These are phyloP conservation scores for Rapana venosa DNA, from an alignment of 2,888 invertebrate species.

Conservation along the genomic window DNA sequence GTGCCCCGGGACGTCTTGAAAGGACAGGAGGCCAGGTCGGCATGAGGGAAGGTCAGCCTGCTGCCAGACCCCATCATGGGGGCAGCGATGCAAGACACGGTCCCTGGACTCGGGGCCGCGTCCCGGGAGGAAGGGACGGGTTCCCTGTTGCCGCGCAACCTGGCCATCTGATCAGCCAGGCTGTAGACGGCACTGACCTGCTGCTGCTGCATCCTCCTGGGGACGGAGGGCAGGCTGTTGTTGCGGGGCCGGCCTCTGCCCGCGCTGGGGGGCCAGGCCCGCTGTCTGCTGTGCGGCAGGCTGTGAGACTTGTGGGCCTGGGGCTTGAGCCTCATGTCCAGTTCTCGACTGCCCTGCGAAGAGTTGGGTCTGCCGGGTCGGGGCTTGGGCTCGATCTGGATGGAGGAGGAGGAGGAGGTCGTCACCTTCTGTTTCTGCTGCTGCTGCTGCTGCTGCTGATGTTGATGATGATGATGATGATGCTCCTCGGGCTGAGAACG, in stretches of 20 bases:
- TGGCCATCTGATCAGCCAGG: conserved; percentile 53
- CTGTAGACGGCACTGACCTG: conserved; percentile 43
- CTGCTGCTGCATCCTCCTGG: conserved; percentile 47
- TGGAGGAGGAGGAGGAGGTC: no score
- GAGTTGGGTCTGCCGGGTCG: not conserved
- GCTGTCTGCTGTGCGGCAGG: conserved; percentile 4
- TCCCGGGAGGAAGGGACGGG: conserved; percentile 53
- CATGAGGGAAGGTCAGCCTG: conserved; percentile 48
- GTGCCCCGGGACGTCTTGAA: conserved; percentile 14
- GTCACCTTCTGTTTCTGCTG: no score
- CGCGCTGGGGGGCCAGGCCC: conserved; percentile 12
- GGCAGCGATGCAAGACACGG: conserved; percentile 49
- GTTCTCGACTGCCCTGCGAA: not conserved
- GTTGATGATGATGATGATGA: no score
- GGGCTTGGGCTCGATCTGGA: not conserved
- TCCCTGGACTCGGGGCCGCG: conserved; percentile 66
- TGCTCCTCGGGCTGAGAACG: not conserved
- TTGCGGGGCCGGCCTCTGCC: conserved; percentile 31
- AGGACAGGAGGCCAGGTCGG: not conserved
- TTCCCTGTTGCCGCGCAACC: conserved; percentile 52
- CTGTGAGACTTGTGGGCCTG: conserved; percentile 15
- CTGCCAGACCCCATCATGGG: conserved; percentile 48
- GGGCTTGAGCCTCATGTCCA: not conserved
- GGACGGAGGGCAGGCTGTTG: conserved; percentile 44
- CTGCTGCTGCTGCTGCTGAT: no score